Percentiles rank a stretch among this genome's conserved stretches.
These are phyloP conservation scores for Leptinotarsa tumamoca DNA, from an alignment of 2,888 invertebrate genomes.

Conservation along the genomic window DNA sequence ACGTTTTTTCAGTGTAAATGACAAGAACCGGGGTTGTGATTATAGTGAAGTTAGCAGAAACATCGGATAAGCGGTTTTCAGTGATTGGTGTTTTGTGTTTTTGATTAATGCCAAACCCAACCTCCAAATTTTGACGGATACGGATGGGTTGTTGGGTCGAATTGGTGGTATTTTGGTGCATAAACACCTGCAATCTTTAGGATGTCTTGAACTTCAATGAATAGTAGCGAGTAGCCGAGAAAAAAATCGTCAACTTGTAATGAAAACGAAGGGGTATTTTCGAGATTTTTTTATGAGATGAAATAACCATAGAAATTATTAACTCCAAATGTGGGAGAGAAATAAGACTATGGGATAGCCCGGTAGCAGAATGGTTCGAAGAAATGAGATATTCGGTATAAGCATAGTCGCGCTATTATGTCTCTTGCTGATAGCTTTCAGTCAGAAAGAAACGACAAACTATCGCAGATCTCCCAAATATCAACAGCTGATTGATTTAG, in stretches of 20 bases:
- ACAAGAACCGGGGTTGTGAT: background rate
- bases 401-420: slow-evolving; percentile 51
- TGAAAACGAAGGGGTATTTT: background rate
- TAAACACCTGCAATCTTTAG: background rate
- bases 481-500: slow-evolving; percentile 45
- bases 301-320: background rate
- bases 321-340: background rate
- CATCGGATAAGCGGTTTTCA: no score
- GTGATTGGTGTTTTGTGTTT: background rate
- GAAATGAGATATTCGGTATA: slow-evolving; percentile 53
- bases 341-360: slow-evolving; percentile 17
- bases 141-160: slow-evolving; percentile 14
- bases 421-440: slow-evolving; percentile 53
- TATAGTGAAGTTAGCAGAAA: no score
- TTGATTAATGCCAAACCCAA: background rate
- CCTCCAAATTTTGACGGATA: slow-evolving; percentile 15
- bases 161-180: slow-evolving; percentile 9
- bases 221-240: background rate
- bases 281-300: background rate
- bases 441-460: slow-evolving; percentile 47
- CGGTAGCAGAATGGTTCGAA: slow-evolving; percentile 51
- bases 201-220: background rate
- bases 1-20: background rate
- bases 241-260: background rate
- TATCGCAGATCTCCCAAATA: slow-evolving; percentile 44